phyloP scores from a whole-genome alignment of 2,113 vertebrate species.

The Plestiodon gilberti region DNA sequence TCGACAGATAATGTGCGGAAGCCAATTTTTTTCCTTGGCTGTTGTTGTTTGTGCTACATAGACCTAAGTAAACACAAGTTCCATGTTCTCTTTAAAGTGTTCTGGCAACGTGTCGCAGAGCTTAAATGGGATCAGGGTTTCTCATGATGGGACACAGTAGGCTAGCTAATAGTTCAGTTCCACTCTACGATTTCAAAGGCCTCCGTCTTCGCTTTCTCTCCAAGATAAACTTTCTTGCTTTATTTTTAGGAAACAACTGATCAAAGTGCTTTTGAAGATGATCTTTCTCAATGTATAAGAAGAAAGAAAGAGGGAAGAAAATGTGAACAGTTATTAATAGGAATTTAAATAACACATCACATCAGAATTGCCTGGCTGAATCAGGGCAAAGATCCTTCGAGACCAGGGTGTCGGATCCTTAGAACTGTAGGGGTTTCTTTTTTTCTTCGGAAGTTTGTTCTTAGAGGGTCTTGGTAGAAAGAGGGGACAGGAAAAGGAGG shows the following conservation, averaged over 20 bases:
- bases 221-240: constrained; percentile 26
- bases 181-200: constrained; percentile 69
- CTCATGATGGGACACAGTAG: constrained; percentile 59
- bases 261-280: constrained; percentile 63
- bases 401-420: background rate
- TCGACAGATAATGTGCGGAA: background rate
- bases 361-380: background rate
- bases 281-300: constrained; percentile 39
- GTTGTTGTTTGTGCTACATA: constrained; percentile 12
- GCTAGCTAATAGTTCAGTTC: constrained; percentile 62
- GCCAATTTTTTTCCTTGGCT: constrained; percentile 6
- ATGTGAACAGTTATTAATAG: constrained; percentile 36
- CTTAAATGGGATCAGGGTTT: constrained; percentile 65
- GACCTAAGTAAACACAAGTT: constrained; percentile 60
- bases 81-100: constrained; percentile 59
- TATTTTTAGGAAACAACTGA: constrained; percentile 33
- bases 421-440: background rate
- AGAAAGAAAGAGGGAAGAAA: constrained; percentile 20
- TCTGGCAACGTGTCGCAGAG: constrained; percentile 37
- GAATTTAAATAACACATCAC: constrained; percentile 39
- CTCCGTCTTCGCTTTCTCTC: constrained; percentile 26
- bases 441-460: background rate
- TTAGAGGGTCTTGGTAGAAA: too few relatives aligned
- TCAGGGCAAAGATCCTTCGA: background rate
- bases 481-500: too few relatives aligned